These are phyloP conservation scores for Orthosia cruda DNA, from an alignment of 2,888 invertebrate genomes.

Conservation along the genomic window DNA sequence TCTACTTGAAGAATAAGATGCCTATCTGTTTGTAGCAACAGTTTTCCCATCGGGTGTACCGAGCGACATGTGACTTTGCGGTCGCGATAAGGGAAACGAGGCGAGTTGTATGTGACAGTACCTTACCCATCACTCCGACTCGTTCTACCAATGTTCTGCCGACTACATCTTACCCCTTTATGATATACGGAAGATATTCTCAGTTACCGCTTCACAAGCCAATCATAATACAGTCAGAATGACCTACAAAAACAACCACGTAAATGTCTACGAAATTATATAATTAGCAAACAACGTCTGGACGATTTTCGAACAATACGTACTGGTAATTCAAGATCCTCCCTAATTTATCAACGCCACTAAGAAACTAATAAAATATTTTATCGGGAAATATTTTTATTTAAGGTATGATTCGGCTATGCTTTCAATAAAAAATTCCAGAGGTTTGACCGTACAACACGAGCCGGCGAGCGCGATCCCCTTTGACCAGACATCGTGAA, in stretches of 20 bases:
- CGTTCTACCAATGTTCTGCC: conserved; percentile 1
- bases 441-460: conserved; percentile 68
- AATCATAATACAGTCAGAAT: conserved; percentile 9
- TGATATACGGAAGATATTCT: neutral
- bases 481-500: conserved; percentile 83
- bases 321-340: conserved; percentile 20
- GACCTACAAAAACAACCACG: neutral
- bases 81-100: conserved; percentile 59
- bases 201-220: neutral
- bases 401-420: conserved; percentile 60
- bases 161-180: conserved; percentile 21
- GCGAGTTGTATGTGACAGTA: conserved; percentile 43
- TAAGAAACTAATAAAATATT: conserved; percentile 61
- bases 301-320: conserved; percentile 5
- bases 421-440: conserved; percentile 70
- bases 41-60: conserved; percentile 45
- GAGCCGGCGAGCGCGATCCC: conserved; percentile 78
- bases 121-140: conserved; percentile 14
- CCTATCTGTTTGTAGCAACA: neutral
- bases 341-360: conserved; percentile 50
- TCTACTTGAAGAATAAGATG: too few species aligned
- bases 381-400: conserved; percentile 60
- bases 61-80: conserved; percentile 54
- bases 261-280: neutral
- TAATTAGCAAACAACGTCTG: neutral